A percentile compares a stretch with the other conserved stretches of the same genome.
These are phyloP conservation scores for Nomada goodeniana DNA, from an alignment of 2,888 invertebrate genomes.

Conservation along the genomic window DNA sequence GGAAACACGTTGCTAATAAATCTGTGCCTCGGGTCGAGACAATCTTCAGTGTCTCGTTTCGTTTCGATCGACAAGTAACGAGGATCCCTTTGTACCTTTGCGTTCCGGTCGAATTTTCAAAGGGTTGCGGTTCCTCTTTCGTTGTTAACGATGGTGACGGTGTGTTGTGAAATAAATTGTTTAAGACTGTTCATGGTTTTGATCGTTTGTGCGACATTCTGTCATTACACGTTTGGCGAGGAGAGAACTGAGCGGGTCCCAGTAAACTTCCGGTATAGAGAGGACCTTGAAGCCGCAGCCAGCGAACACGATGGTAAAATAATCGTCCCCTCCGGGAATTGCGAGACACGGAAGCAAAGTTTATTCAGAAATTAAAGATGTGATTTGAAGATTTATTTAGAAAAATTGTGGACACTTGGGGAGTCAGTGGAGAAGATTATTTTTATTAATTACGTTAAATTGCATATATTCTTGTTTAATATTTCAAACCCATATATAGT, in stretches of 20 bases:
- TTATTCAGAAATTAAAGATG: too few species aligned
- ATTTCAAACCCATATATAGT: too few species aligned
- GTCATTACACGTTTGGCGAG: constrained; percentile 21
- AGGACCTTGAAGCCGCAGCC: constrained; percentile 74
- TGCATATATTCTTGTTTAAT: too few species aligned
- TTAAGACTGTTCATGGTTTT: constrained; percentile 20
- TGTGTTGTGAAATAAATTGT: neutral
- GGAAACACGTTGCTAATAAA: constrained; percentile 50
- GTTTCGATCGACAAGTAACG: neutral
- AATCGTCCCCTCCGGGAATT: neutral
- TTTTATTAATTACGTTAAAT: too few species aligned
- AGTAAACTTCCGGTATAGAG: constrained; percentile 66
- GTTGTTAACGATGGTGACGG: constrained; percentile 9
- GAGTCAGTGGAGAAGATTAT: too few species aligned
- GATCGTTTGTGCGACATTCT: constrained; percentile 11
- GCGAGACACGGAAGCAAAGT: too few species aligned
- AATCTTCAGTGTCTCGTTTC: constrained; percentile 50
- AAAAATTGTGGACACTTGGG: too few species aligned
- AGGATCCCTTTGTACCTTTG: too few species aligned
- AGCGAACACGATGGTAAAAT: constrained; percentile 56
- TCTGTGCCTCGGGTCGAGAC: constrained; percentile 20
- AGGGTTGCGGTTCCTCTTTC: neutral
- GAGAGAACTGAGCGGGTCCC: constrained; percentile 69
- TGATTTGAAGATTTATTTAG: too few species aligned
- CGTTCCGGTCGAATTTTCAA: neutral